Evolutionary conservation across 2,113 vertebrate species (phyloP).

Genomic region (Illadopsis cleaveri): DNA sequence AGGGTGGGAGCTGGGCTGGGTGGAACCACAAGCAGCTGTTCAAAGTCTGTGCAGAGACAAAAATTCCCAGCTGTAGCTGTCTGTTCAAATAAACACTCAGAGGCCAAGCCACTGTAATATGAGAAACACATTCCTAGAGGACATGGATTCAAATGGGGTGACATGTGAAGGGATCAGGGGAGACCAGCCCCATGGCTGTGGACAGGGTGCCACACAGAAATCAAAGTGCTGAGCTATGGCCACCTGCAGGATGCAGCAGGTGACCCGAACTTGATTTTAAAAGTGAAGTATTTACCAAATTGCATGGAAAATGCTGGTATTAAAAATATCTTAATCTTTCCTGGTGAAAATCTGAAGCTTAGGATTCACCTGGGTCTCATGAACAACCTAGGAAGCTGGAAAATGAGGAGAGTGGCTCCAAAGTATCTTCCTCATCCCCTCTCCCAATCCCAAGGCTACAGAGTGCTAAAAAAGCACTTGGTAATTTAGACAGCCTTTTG

Average conservation of each 20-base stretch:
- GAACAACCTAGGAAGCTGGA: not conserved
- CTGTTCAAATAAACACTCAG: not conserved
- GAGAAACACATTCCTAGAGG: constrained; percentile 7
- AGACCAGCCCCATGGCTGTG: not conserved
- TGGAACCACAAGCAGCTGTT: not conserved
- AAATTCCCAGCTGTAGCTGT: constrained; percentile 30
- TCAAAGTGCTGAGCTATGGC: not conserved
- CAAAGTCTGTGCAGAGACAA: not conserved
- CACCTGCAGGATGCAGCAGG: not conserved
- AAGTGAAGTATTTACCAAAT: not conserved
- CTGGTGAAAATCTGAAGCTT: not conserved
- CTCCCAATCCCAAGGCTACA: not conserved
- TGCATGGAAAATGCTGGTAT: not conserved
- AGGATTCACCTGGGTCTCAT: not conserved
- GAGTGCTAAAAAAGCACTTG: not conserved
- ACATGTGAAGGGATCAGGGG: not conserved
- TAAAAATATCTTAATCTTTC: not conserved
- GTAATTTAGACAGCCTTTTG: not conserved
- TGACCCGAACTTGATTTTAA: not conserved
- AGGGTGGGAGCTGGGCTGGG: not conserved
- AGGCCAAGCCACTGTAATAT: not conserved
- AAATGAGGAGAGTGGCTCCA: not conserved
- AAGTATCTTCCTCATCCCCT: not conserved
- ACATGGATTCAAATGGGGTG: not conserved
- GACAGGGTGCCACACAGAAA: accelerated